Percentiles rank a stretch among this genome's conserved stretches.
Evolutionary conservation across 2,113 vertebrate species (phyloP).

Genomic region (Parotia lawesii): DNA sequence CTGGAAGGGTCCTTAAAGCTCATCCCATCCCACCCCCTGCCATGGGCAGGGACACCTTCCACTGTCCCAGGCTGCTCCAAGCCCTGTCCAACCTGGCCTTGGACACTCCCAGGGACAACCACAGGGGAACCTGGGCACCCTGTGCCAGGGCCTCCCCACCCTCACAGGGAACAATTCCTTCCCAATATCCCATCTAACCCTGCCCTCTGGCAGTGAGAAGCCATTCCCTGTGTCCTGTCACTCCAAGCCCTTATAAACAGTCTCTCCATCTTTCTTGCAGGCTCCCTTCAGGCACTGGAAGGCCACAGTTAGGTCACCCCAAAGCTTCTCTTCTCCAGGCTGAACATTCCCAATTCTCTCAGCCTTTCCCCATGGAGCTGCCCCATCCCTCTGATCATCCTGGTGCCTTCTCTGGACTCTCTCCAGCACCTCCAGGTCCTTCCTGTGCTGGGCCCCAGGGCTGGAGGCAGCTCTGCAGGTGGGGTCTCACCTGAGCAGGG

Average conservation of each 20-base stretch:
- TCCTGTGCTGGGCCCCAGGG: neutral
- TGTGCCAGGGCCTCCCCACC: neutral
- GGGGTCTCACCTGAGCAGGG: neutral
- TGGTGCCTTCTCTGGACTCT: neutral
- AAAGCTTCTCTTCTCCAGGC: neutral
- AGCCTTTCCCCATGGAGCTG: neutral
- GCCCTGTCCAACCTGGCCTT: neutral
- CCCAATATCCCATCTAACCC: neutral
- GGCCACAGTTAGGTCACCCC: neutral
- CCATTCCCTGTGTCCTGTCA: neutral
- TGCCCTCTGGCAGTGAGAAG: neutral
- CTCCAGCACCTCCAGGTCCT: neutral
- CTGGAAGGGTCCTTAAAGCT: neutral
- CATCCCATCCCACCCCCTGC: neutral
- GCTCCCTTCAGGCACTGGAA: neutral
- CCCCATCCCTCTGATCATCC: neutral
- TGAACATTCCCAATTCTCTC: neutral
- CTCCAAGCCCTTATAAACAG: neutral
- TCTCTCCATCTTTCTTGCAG: neutral
- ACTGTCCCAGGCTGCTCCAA: fast-evolving
- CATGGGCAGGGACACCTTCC: neutral
- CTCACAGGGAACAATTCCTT: fast-evolving
- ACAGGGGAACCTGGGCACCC: neutral
- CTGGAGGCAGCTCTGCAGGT: neutral
- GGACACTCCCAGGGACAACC: neutral